Evolutionary conservation across 2,113 vertebrate genomes (phyloP).

Genomic region (Peucedramus taeniatus): DNA sequence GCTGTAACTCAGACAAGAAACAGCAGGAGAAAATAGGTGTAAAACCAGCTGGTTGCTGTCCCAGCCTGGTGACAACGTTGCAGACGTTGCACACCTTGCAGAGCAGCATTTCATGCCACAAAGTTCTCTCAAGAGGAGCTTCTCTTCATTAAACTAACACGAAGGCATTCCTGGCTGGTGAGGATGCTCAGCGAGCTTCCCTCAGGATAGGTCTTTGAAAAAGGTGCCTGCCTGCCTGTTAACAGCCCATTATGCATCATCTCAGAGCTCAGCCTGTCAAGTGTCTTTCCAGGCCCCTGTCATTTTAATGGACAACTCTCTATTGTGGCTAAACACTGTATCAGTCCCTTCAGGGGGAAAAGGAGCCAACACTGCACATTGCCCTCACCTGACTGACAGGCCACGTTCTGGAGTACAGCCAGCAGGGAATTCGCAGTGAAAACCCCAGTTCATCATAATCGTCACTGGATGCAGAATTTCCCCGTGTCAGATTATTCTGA

Average conservation of each 20-base stretch:
- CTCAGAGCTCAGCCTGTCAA: neutral
- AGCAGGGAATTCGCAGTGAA: neutral
- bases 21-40: neutral
- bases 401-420: neutral
- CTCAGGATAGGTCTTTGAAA: neutral
- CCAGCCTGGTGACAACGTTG: neutral
- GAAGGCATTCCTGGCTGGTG: neutral
- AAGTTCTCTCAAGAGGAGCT: neutral
- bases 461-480: neutral
- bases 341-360: neutral
- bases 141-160: neutral
- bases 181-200: neutral
- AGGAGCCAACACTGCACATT: neutral
- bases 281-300: neutral
- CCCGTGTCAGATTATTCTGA: neutral
- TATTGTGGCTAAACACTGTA: neutral
- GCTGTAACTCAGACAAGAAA: neutral
- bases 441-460: neutral
- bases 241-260: neutral
- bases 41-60: neutral
- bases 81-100: fast-evolving
- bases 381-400: neutral
- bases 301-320: slow-evolving; percentile 10
- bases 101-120: neutral
- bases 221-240: neutral